phyloP scores from a whole-genome alignment of 2,888 invertebrate species.

The Anagyrus pseudococci region DNA sequence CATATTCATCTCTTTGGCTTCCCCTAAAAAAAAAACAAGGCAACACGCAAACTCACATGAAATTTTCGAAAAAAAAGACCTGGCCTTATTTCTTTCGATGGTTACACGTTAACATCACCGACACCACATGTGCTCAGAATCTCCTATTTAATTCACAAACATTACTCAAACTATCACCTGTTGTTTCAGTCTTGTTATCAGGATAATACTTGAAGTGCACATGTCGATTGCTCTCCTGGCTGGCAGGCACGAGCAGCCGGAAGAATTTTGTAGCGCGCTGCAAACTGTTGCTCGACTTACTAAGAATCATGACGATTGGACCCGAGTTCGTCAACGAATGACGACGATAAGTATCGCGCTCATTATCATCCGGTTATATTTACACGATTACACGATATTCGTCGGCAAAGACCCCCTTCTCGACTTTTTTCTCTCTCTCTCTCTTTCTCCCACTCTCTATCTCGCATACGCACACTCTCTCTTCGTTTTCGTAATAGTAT shows the following conservation, averaged over 20 bases:
- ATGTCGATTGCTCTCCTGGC: conserved; percentile 39
- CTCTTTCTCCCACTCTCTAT: conserved; percentile 22
- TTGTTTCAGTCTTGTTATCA: conserved; percentile 36
- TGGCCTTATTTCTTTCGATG: not conserved
- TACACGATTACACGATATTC: conserved; percentile 48
- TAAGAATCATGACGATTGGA: conserved; percentile 50
- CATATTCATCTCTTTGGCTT: conserved; percentile 85
- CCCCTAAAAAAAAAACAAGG: conserved; percentile 63
- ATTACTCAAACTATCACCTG: conserved; percentile 21
- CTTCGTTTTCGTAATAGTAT: conserved; percentile 33
- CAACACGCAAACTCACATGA: not conserved
- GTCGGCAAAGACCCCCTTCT: conserved; percentile 7
- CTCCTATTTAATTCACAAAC: too few relatives aligned
- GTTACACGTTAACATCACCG: not conserved
- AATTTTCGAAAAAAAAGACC: conserved; percentile 4
- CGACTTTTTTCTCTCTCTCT: conserved; percentile 5
- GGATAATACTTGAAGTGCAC: conserved; percentile 54
- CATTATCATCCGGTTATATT: conserved; percentile 47
- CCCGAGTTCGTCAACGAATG: conserved; percentile 28
- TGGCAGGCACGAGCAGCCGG: conserved; percentile 25
- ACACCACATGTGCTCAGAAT: not conserved
- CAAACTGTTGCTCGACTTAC: conserved; percentile 46
- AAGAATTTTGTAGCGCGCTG: conserved; percentile 38
- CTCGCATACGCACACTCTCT: too few relatives aligned
- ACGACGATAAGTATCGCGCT: conserved; percentile 38